These are phyloP conservation scores for Myotis planiceps DNA, from an alignment of 2,797 vertebrate genomes.

Conservation along the genomic window DNA sequence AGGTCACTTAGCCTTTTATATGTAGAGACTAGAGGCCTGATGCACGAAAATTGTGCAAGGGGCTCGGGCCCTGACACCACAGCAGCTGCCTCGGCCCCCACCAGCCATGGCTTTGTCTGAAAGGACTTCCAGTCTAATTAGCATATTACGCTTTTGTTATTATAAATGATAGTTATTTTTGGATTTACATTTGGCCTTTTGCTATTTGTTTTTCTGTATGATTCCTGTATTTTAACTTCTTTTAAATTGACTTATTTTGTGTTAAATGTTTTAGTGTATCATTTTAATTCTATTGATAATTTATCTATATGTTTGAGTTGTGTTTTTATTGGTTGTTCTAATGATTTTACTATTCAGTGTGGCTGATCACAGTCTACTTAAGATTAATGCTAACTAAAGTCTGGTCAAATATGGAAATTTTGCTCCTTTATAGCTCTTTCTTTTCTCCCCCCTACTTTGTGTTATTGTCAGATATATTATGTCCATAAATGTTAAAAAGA, in stretches of 20 bases:
- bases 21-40: too few relatives aligned
- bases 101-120: rapidly evolving
- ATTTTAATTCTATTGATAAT: background rate
- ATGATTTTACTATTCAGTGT: background rate
- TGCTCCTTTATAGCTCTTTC: background rate
- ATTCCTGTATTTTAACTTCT: background rate
- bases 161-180: background rate
- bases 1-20: too few relatives aligned
- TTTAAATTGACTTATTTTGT: background rate
- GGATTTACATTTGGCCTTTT: conserved; percentile 33
- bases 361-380: background rate
- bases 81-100: too few relatives aligned
- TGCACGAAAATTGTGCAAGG: too few relatives aligned
- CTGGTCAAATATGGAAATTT: background rate
- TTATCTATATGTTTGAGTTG: background rate
- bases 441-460: background rate
- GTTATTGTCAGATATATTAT: background rate
- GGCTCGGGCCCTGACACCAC: rapidly evolving
- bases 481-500: background rate
- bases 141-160: too few relatives aligned
- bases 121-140: too few relatives aligned
- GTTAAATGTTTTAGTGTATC: background rate
- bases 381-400: background rate
- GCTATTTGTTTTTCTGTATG: background rate
- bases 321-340: background rate